These are phyloP conservation scores for Spea multiplicata DNA, from an alignment of 2,113 vertebrate genomes.

Conservation along the genomic window DNA sequence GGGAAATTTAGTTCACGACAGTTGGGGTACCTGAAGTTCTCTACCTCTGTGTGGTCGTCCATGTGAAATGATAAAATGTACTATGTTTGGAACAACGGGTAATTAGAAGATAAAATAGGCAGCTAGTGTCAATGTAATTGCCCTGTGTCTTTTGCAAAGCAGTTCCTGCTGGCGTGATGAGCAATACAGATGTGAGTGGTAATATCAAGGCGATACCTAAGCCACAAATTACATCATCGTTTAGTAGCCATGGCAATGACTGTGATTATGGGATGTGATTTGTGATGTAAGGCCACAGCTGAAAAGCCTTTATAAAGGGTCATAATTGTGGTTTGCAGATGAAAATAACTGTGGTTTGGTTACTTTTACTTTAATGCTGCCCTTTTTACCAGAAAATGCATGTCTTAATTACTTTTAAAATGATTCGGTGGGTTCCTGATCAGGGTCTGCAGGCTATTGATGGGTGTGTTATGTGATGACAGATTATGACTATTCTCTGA, in stretches of 20 bases:
- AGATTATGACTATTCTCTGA: neutral
- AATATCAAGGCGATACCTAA: constrained; percentile 14
- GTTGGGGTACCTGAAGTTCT: neutral
- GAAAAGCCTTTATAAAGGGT: constrained; percentile 11
- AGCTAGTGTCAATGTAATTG: constrained; percentile 24
- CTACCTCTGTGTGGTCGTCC: neutral
- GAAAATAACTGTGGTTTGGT: constrained; percentile 33
- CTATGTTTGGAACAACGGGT: neutral
- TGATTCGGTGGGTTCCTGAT: constrained; percentile 22
- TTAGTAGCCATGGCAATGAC: constrained; percentile 37
- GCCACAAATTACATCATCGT: constrained; percentile 44
- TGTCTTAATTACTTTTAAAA: constrained; percentile 25
- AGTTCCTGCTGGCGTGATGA: constrained; percentile 22
- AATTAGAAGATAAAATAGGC: constrained; percentile 21
- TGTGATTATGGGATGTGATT: constrained; percentile 34
- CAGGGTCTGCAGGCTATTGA: neutral
- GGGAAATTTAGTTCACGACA: neutral
- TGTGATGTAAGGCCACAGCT: constrained; percentile 10
- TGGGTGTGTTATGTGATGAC: neutral
- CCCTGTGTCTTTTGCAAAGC: neutral
- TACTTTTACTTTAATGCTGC: constrained; percentile 28
- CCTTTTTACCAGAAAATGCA: constrained; percentile 19
- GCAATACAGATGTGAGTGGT: constrained; percentile 19
- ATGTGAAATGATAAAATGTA: neutral
- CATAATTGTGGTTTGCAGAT: constrained; percentile 37